Evolutionary conservation across 1,140 invertebrate genomes (phyloP), one percentile per base, ranked within the genome.

Genomic region (Drosophila bipectinata): DNA sequence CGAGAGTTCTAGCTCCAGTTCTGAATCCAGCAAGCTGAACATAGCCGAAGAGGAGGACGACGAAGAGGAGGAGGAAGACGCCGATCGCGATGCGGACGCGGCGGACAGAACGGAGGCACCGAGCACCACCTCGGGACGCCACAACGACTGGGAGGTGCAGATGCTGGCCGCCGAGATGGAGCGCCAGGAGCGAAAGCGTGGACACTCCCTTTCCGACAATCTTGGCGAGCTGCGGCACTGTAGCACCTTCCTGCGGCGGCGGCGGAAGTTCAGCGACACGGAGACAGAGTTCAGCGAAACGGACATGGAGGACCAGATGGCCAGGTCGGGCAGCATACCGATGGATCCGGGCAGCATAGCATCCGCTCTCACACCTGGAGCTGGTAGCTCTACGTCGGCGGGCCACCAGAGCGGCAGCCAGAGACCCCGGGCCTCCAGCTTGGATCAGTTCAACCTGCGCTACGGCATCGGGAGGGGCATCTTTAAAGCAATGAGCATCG

Each of bases 111-210:
- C 12, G 49, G 59, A 24, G 28, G 58, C 9, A 14, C 10, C 34
- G 10, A 37, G 10, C 34, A 37, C 34, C 10, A 12, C 34, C 0
- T 37, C 58, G 37, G 39, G 48, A 10, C n/a, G 51, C 30, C 49
- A 63, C 75, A 91, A 91, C 75, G 94, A 96, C 69, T 96, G 96
- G 96, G 96, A 97, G 90, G 94, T 96, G 0, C 93, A 94, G 79
- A 95, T 96, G 95, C 91, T 96, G 21, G 96, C 95, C 0, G 93
- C 95, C 55, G 94, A 96, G 79, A 93, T 96, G 72, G 95, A 96
- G 54, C 93, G 93, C 76, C 93, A 91, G 77, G 94, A 93, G 88
- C 93, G 83, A 1, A 89, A 81, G 18, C 83, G 90, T 0, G 91
- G 88, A 5, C 77, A 79, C 26, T 88, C 91, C 0, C 73, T 83